phyloP scores from a whole-genome alignment of 2,888 invertebrate genomes.

The Gnatocerus cornutus region DNA sequence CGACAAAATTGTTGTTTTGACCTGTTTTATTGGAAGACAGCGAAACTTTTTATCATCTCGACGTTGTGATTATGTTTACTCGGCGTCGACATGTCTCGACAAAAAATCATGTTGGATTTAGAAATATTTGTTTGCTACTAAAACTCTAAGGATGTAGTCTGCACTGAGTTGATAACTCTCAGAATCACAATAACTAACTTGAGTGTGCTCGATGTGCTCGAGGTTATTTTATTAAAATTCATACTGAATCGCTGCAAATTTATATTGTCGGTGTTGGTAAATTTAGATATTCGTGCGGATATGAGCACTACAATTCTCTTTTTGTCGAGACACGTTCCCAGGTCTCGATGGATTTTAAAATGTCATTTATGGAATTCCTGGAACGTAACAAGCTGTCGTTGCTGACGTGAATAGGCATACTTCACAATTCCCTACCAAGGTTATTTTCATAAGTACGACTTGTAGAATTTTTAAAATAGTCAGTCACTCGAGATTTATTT shows the following conservation, averaged over 20 bases:
- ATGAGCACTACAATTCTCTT: not conserved
- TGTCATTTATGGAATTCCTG: not conserved
- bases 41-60: slow-evolving; percentile 12
- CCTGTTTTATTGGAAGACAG: slow-evolving; percentile 10
- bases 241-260: not conserved
- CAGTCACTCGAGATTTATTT: too few species aligned
- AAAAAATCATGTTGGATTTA: not conserved
- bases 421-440: too few species aligned
- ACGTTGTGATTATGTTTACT: slow-evolving; percentile 12
- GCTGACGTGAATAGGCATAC: too few species aligned
- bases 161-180: not conserved
- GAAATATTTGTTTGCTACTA: not conserved
- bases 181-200: not conserved
- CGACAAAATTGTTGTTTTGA: slow-evolving; percentile 13
- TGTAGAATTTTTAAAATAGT: too few species aligned
- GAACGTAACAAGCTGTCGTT: too few species aligned
- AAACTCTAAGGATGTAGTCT: not conserved
- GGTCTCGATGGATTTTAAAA: slow-evolving; percentile 4
- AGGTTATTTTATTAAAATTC: slow-evolving; percentile 5
- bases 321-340: not conserved
- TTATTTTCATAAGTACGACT: too few species aligned
- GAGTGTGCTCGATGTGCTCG: not conserved
- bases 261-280: not conserved
- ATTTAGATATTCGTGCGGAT: slow-evolving; percentile 2
- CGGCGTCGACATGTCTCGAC: slow-evolving; percentile 11